These are phyloP conservation scores for Toxotes jaculatrix DNA, from an alignment of 2,113 vertebrate genomes.

Conservation along the genomic window DNA sequence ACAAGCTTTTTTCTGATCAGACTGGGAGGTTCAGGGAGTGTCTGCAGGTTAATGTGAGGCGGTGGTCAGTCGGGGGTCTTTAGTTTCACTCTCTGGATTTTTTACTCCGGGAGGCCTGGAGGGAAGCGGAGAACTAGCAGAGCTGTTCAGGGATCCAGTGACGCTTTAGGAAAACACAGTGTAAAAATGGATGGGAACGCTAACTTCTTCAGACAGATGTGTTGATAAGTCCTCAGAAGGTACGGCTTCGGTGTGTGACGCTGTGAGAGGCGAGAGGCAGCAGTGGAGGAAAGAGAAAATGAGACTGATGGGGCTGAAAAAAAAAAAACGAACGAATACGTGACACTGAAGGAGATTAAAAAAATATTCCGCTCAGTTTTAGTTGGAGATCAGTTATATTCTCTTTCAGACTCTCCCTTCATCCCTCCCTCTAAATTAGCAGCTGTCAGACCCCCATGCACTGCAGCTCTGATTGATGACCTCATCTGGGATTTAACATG, in stretches of 20 bases:
- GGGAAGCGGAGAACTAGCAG: constrained; percentile 49
- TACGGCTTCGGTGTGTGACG: constrained; percentile 26
- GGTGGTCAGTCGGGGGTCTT: constrained; percentile 62
- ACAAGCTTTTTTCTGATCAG: constrained; percentile 20
- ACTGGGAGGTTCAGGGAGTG: constrained; percentile 14
- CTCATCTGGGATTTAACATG: constrained; percentile 81
- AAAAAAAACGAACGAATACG: constrained; percentile 7
- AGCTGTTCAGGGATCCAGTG: constrained; percentile 74
- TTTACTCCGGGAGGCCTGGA: constrained; percentile 42
- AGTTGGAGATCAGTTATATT: constrained; percentile 38
- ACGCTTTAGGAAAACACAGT: constrained; percentile 78
- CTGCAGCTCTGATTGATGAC: constrained; percentile 80
- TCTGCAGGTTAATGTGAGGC: constrained; percentile 48
- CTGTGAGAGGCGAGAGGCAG: constrained; percentile 20
- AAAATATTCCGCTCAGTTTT: constrained; percentile 26
- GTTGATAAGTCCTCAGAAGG: constrained; percentile 75
- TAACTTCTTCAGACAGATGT: constrained; percentile 81
- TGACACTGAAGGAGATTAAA: constrained; percentile 6
- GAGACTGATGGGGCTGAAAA: constrained; percentile 20
- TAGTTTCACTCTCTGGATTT: constrained; percentile 71
- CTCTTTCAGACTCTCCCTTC: constrained; percentile 34
- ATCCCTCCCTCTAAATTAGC: constrained; percentile 51
- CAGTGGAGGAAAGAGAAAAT: constrained; percentile 25
- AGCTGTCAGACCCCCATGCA: constrained; percentile 70
- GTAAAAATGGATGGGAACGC: constrained; percentile 78